Conservation (phyloP, 2,113 vertebrate genomes). For the Charina bottae region DNA sequence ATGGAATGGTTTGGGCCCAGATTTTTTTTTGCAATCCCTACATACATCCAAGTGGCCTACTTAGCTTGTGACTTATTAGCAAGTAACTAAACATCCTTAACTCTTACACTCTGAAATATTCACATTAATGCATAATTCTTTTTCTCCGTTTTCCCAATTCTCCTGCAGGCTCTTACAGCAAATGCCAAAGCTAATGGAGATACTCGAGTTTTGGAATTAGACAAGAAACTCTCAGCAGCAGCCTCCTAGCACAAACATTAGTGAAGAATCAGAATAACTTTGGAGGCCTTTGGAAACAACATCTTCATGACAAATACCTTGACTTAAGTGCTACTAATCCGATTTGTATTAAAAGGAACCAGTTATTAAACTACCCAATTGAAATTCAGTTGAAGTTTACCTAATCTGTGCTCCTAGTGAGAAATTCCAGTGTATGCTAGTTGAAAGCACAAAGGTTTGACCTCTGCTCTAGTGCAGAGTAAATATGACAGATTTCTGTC, state of each 20-base stretch:
- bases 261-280: conserved; percentile 16
- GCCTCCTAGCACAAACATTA: conserved; percentile 59
- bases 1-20: neutral
- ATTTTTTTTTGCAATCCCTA: neutral
- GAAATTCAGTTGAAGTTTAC: neutral
- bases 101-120: neutral
- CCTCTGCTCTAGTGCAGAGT: neutral
- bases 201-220: conserved; percentile 79
- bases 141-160: conserved; percentile 10
- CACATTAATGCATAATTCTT: neutral
- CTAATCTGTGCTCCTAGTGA: neutral
- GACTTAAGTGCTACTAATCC: neutral
- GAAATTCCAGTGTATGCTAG: neutral
- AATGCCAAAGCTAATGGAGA: conserved; percentile 83
- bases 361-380: neutral
- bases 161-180: conserved; percentile 83
- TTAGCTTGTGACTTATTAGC: neutral
- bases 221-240: conserved; percentile 77
- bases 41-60: neutral
- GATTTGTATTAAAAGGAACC: neutral
- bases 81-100: neutral
- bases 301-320: neutral
- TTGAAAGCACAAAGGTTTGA: conserved; percentile 20
- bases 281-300: neutral
- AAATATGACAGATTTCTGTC: conserved; percentile 19